A percentile compares a stretch with the other conserved stretches of the same genome.
Conservation (phyloP, 2,888 invertebrate species). For the Ptychoptera albimana region DNA sequence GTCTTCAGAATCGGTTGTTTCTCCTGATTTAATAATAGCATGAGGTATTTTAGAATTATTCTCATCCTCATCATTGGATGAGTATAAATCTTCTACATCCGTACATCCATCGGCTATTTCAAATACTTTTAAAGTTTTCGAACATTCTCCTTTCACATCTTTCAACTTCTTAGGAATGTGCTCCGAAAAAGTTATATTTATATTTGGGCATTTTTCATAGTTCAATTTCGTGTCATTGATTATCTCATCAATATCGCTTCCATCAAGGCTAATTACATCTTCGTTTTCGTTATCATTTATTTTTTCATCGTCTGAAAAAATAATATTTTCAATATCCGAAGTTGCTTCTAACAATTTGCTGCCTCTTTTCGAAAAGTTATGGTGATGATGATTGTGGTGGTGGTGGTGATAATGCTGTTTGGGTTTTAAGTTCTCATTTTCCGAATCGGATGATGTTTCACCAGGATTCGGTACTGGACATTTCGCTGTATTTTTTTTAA, state of each 20-base stretch:
- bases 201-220: conserved; percentile 13
- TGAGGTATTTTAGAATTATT: conserved; percentile 14
- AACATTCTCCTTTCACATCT: too few relatives aligned
- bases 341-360: background rate
- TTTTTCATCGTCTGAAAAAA: conserved; percentile 13
- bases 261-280: conserved; percentile 8
- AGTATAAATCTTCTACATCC: conserved; percentile 33
- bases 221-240: background rate
- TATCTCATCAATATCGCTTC: conserved; percentile 10
- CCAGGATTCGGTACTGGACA: background rate
- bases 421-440: conserved; percentile 1
- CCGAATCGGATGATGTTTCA: conserved; percentile 5
- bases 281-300: conserved; percentile 8
- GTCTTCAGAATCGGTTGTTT: too few relatives aligned
- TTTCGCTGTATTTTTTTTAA: conserved; percentile 1
- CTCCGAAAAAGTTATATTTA: conserved; percentile 22
- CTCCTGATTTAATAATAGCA: conserved; percentile 1
- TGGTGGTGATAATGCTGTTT: conserved; percentile 1
- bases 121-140: background rate
- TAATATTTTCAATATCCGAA: conserved; percentile 2
- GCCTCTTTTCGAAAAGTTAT: too few relatives aligned
- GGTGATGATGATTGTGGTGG: background rate
- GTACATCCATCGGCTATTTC: conserved; percentile 17
- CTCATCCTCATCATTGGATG: conserved; percentile 14
- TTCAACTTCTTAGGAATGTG: too few relatives aligned